Evolutionary conservation across 2,888 invertebrate species (phyloP).

Genomic region (Linnaemya tessellans): DNA sequence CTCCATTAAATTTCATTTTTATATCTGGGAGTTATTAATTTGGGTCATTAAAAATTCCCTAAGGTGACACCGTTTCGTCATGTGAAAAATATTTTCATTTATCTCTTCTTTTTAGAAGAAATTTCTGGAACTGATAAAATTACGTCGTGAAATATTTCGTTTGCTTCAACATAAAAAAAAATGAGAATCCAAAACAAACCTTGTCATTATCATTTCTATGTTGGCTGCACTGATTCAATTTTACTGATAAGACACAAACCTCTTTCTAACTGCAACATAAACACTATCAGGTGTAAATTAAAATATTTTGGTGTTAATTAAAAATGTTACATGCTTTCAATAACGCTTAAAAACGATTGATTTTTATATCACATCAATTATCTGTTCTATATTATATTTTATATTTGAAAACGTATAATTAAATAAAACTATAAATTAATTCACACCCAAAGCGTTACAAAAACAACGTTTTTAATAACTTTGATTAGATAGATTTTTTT

Average conservation of each 20-base stretch:
- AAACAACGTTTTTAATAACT: not conserved
- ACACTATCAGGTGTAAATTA: not conserved
- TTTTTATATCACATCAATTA: not conserved
- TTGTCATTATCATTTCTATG: not conserved
- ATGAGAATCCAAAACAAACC: not conserved
- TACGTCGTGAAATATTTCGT: not conserved
- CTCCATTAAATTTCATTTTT: no score
- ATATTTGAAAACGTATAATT: not conserved
- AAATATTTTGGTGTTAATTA: not conserved
- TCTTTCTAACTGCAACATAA: not conserved
- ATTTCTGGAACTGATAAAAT: not conserved
- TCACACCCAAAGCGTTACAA: slow-evolving; percentile 14
- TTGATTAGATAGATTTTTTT: not conserved
- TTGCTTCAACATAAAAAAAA: not conserved
- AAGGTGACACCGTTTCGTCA: no score
- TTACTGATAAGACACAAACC: not conserved
- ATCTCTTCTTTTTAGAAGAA: not conserved
- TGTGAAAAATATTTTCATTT: not conserved
- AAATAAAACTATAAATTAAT: slow-evolving; percentile 8
- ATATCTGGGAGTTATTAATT: no score
- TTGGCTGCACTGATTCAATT: not conserved
- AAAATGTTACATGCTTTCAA: not conserved
- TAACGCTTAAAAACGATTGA: not conserved
- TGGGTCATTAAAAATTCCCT: no score
- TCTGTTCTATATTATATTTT: not conserved